phyloP scores from a whole-genome alignment of 1,140 invertebrate species.

The Drosophila mojavensis region DNA sequence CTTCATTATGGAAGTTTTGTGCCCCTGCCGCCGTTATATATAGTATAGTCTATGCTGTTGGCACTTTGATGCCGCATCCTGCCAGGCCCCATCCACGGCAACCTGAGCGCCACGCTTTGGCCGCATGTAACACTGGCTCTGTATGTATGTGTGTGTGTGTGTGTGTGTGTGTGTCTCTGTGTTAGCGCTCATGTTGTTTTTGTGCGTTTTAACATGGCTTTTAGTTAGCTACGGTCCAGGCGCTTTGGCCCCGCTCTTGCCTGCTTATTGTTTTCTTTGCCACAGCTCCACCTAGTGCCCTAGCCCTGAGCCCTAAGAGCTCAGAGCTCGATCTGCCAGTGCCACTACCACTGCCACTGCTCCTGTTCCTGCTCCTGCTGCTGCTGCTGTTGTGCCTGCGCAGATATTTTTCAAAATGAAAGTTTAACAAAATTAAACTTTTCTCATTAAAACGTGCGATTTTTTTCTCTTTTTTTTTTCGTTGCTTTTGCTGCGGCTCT shows the following conservation, averaged over 20 bases:
- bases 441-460: slow-evolving; percentile 84
- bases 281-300: slow-evolving; percentile 13
- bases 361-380: slow-evolving; percentile 11
- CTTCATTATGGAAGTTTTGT: slow-evolving; percentile 78
- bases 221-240: slow-evolving; percentile 56
- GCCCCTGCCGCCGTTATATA: slow-evolving; percentile 7
- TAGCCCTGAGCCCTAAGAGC: slow-evolving; percentile 8
- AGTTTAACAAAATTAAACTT: slow-evolving; percentile 84
- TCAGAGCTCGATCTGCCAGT: slow-evolving; percentile 10
- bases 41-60: slow-evolving; percentile 5
- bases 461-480: slow-evolving; percentile 43
- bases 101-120: slow-evolving; percentile 6
- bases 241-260: slow-evolving; percentile 8
- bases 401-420: slow-evolving; percentile 83
- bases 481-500: not conserved
- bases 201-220: slow-evolving; percentile 70
- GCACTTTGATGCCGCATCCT: slow-evolving; percentile 31
- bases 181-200: slow-evolving; percentile 48
- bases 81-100: not conserved
- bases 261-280: slow-evolving; percentile 30
- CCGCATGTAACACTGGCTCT: slow-evolving; percentile 1
- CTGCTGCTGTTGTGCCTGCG: slow-evolving; percentile 45
- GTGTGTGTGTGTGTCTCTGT: slow-evolving; percentile 13
- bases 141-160: not conserved
- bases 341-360: not conserved